Conservation (phyloP, 2,888 invertebrate genomes). For the Carcina quercana region DNA sequence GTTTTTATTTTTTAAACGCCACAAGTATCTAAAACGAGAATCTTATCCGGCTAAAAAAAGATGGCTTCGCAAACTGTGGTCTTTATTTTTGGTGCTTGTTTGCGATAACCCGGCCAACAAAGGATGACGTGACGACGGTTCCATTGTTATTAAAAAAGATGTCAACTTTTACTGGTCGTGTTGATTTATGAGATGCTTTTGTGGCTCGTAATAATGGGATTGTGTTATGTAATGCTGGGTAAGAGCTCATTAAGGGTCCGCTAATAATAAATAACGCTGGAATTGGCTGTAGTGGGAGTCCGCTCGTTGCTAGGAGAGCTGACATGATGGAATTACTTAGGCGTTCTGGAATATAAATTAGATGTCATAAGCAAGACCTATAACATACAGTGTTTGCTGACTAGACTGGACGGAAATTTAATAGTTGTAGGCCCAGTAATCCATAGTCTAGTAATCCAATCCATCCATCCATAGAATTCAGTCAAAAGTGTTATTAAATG, state of each 20-base stretch:
- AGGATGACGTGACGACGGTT: slow-evolving; percentile 25
- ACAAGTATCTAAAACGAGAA: slow-evolving; percentile 8
- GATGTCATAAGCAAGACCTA: too few relatives aligned
- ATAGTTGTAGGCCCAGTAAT: too few relatives aligned
- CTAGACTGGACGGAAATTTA: too few relatives aligned
- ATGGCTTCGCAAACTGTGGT: slow-evolving; percentile 4
- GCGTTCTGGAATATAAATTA: too few relatives aligned
- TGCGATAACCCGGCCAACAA: slow-evolving; percentile 26
- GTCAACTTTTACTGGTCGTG: slow-evolving; percentile 42
- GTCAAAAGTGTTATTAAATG: too few relatives aligned
- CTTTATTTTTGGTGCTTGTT: slow-evolving; percentile 11
- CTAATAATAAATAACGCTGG: slow-evolving; percentile 36
- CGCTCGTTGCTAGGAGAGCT: too few relatives aligned
- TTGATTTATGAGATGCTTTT: slow-evolving; percentile 50
- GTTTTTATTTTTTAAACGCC: slow-evolving; percentile 4
- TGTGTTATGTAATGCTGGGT: slow-evolving; percentile 42
- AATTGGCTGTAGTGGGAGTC: slow-evolving; percentile 22
- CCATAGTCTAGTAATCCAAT: too few relatives aligned
- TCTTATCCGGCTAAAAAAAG: slow-evolving; percentile 7
- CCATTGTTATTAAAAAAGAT: slow-evolving; percentile 60
- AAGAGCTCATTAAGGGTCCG: slow-evolving; percentile 41
- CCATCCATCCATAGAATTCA: too few relatives aligned
- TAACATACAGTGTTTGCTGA: too few relatives aligned
- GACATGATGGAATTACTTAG: too few relatives aligned
- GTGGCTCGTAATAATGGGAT: slow-evolving; percentile 41